Evolutionary conservation across 2,888 invertebrate genomes (phyloP).

Genomic region (Hymenopus coronatus): DNA sequence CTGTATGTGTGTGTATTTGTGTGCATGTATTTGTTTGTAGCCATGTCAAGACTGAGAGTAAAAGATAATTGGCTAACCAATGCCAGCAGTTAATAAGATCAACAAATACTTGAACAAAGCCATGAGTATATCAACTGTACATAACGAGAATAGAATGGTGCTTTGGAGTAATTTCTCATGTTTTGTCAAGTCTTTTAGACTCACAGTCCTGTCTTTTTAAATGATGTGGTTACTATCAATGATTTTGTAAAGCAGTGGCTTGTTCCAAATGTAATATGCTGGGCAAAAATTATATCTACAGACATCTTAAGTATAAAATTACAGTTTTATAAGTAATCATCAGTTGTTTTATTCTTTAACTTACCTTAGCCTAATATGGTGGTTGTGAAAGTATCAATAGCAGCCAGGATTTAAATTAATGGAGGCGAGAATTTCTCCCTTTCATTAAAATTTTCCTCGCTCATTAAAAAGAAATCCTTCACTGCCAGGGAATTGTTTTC

Average conservation of each 20-base stretch:
- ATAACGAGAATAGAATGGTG: slow-evolving; percentile 26
- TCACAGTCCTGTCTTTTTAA: neutral
- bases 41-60: neutral
- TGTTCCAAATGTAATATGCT: neutral
- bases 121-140: neutral
- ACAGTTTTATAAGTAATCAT: neutral
- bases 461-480: no score
- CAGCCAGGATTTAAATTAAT: no score
- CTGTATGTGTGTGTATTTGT: slow-evolving; percentile 1
- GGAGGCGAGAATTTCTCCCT: no score
- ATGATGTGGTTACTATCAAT: neutral
- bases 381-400: no score
- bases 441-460: no score
- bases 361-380: no score
- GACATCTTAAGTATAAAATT: neutral
- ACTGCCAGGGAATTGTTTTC: no score
- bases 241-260: neutral
- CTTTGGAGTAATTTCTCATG: slow-evolving; percentile 7
- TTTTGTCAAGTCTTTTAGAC: neutral
- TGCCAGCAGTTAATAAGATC: neutral
- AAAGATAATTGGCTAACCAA: neutral
- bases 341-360: neutral
- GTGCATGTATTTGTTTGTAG: neutral
- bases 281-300: neutral
- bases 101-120: neutral